Evolutionary conservation across 1,140 invertebrate species (phyloP), one percentile per base, ranked within the genome.

Genomic region (Tetramorium alpestre): DNA sequence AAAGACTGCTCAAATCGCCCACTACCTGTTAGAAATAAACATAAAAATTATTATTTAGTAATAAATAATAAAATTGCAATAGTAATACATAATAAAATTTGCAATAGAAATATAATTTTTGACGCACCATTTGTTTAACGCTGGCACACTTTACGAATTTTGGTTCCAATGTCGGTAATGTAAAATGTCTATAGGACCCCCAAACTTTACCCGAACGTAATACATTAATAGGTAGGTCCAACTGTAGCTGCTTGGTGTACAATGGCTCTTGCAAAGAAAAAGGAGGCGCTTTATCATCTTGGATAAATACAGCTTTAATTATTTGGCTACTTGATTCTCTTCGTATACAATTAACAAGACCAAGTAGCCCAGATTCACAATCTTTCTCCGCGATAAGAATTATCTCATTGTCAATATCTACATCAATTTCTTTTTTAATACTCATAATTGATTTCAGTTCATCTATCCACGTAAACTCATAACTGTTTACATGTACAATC

Each of bases 161-260:
- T 60, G 94, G 86, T 6, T 95, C 70, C 33, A 95, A 93, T n/a
- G 94, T 93, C 22, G 94, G 93, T 1, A 97, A 89, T 13, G 96
- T 92, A 11, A 97, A 93, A 93, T 98, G 97, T 85, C 98, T 97
- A 90, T 98, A 97, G 60, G 97, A 97, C 28, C 98, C 98, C 96
- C 98, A 99, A 95, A 95, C 97, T 93, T 93, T 96, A 95, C 92
- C 96, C 96, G 89, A 73, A 64, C 92, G 75, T 3, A 95, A 62
- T 22, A 99, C 96, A 94, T 99, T 99, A n/a, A 98, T 95, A n/a
- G 97, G 96, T 85, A 99, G 94, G 94, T 98, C 97, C 87, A 97
- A 96, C 54, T 96, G 93, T 1, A 97, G 88, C 91, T 97, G 97
- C 13, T 96, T 93, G 28, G 95, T 92, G 91, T 97, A 98, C 3